Percentiles rank a stretch among this genome's conserved stretches.
phyloP scores from a whole-genome alignment of 2,888 invertebrate genomes.

The Leptopilina drosophilae region DNA sequence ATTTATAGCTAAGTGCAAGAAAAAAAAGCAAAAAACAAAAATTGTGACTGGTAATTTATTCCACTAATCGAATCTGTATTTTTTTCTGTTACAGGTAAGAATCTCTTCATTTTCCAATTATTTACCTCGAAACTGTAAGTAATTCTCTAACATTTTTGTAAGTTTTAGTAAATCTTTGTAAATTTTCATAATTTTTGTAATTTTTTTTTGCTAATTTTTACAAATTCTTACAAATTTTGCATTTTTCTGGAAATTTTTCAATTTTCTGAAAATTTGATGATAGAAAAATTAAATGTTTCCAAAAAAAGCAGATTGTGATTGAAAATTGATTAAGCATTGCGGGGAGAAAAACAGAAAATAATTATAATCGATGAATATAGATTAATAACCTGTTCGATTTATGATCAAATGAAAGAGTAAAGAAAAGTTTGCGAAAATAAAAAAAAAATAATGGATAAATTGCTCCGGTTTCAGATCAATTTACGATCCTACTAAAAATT shows the following conservation, averaged over 20 bases:
- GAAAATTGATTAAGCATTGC: not conserved
- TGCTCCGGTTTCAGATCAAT: not conserved
- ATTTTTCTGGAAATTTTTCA: not conserved
- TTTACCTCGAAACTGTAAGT: too few relatives aligned
- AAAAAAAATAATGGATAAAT: slow-evolving; percentile 23
- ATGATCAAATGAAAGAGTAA: slow-evolving; percentile 3
- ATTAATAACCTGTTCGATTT: slow-evolving; percentile 23
- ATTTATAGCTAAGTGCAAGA: slow-evolving; percentile 1
- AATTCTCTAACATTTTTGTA: too few relatives aligned
- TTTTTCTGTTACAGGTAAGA: slow-evolving; percentile 39
- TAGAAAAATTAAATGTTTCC: too few relatives aligned
- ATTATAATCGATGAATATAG: slow-evolving; percentile 37
- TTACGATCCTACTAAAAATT: slow-evolving; percentile 19
- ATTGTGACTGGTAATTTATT: not conserved
- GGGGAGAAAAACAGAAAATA: not conserved
- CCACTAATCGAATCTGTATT: not conserved
- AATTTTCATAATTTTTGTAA: not conserved
- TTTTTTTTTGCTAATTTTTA: too few relatives aligned
- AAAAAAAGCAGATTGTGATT: not conserved
- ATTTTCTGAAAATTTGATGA: too few relatives aligned
- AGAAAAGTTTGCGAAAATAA: not conserved
- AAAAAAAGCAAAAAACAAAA: too few relatives aligned
- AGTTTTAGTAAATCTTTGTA: too few relatives aligned
- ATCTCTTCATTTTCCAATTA: not conserved
- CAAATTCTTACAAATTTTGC: not conserved